Base-by-base conservation (phyloP, 2,888 invertebrate species). In the Macrophya annulata region DNA sequence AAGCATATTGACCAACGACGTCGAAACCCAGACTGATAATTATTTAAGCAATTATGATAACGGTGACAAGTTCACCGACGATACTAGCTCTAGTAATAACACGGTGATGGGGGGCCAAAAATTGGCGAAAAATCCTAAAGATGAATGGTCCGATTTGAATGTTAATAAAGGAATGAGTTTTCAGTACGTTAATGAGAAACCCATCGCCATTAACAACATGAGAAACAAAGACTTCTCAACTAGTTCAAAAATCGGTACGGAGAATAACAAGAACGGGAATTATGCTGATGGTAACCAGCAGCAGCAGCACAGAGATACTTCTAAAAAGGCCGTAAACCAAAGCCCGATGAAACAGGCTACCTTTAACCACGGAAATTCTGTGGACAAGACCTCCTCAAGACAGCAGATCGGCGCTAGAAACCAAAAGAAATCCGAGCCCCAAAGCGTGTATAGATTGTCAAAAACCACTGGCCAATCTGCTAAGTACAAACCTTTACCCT, bases 1-100 rank as follows among this genome's bases (percentile, higher is more conserved):
- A 79, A 92, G 90, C 62, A 90, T 93, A 82, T 86, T 92, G 21
- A 91, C 90, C 88, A 87, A 92, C 0, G 92, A 93, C 65, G 89
- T 90, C 0, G 93, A 92, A 86, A 91, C 91, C 0, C 93, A 93
- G 87, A 93, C 93, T 77, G 77, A 55, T 48, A 31, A 55, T 55
- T 51, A 25, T 37, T 31, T 77, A 51, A 51, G 31, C 31, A 77
- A 77, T 77, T 77, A 45, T 45, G 12, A 74, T 45, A 74, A 12
- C 45, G 72, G 25, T 68, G 65, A 72, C n/a, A 72, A 72, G 15
- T 72, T 72, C 43, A 72, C 65, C 4, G 65, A 68, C 68, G 37
- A 43, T 2, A 45, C 45, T 45, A 45, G 15, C n/a, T 21, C 43
- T 12, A 45, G 31, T 21, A 71, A 71, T 40, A 55, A 55, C n/a